These are phyloP conservation scores for Lordiphosa mommai DNA, from an alignment of 1,140 invertebrate genomes.

Conservation along the genomic window DNA sequence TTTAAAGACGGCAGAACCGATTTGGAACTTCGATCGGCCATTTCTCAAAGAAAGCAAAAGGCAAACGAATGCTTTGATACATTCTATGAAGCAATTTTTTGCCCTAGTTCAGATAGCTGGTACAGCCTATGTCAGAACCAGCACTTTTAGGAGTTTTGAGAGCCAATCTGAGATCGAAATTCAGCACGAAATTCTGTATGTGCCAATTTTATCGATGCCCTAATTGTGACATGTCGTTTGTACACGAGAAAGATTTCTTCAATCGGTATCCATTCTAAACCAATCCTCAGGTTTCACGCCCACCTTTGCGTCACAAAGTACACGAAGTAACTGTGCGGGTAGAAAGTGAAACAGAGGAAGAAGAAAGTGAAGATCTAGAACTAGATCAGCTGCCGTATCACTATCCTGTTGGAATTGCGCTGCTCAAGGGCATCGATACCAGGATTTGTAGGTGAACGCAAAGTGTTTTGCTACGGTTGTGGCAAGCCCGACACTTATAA, in stretches of 20 bases:
- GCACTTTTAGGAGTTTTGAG: not conserved
- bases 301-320: not conserved
- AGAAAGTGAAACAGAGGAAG: not conserved
- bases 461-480: conserved; percentile 3
- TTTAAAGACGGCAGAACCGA: not conserved
- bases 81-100: not conserved
- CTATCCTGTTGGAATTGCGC: not conserved
- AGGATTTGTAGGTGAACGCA: not conserved
- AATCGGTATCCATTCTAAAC: not conserved
- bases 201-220: not conserved
- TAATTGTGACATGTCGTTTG: not conserved
- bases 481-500: not conserved
- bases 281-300: not conserved
- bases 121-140: not conserved
- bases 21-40: not conserved
- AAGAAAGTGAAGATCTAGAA: not conserved
- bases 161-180: not conserved
- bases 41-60: not conserved
- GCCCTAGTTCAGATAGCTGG: not conserved
- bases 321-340: not conserved
- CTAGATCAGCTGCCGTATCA: not conserved
- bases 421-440: not conserved
- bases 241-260: not conserved
- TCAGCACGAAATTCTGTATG: too few relatives aligned
- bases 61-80: too few relatives aligned